Evolutionary conservation across 2,797 vertebrate genomes (phyloP), one percentile per base, ranked within the genome.

Genomic region (Leptoclinus maculatus): DNA sequence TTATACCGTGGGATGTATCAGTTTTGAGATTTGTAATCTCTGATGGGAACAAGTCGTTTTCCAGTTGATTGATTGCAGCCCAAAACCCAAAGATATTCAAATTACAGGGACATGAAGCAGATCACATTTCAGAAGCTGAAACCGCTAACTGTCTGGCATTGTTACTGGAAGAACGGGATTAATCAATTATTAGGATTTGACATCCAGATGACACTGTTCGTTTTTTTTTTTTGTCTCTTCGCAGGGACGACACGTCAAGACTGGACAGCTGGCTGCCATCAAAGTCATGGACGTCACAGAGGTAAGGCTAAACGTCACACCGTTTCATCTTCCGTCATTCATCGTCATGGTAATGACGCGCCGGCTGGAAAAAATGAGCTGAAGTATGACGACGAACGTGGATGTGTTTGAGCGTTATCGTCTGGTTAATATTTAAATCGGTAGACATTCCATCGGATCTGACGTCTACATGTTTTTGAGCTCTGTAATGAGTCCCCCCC

Each of bases 281-380:
- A 98, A 99, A 91, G 97, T 97, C 94, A 98, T 99, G 97, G 97
- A 99, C 75, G 97, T 99, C 95, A 97, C 97, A 8, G 97, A 97
- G 96, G 97, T 98, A 94, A 97, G 69, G 3, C 25, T 2, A 13
- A 4, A 12, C 2, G 25, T 29, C 3, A 2, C 9, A 7, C 47
- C 36, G 62, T 63, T 71, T 57, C 1, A 36, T 41, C 32, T 39
- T 9, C n/a, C n/a, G 21, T 69, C n/a, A 23, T 43, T 32, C 16
- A 32, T 65, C 49, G 27, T 19, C 25, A 12, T 17, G 29, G 41
- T 16, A 10, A 5, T 29, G 32, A 17, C 47, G 3, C 17, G 14
- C 41, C 6, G 1, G 14, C 41, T 23, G n/a, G 53, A 32, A 17
- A 63, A 63, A 23, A 23, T 12, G 1, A 70, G 5, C 62, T 25